Evolutionary conservation across 2,797 vertebrate genomes (phyloP), one percentile per base, ranked within the genome.

Genomic region (Pygocentrus nattereri): DNA sequence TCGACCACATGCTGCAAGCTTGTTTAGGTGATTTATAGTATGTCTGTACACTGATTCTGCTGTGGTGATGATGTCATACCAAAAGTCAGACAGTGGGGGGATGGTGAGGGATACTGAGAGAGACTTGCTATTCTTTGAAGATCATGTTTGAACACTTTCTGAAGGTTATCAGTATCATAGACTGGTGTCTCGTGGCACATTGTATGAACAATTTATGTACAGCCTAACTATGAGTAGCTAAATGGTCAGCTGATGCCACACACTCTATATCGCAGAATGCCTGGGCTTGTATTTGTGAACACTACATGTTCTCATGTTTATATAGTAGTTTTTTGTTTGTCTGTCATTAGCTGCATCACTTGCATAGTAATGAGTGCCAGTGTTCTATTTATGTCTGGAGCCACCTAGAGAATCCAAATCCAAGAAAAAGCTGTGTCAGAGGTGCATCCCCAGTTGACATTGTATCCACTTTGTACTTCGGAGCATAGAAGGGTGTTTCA

Each of bases 21-120:
- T 80, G 49, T 54, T n/a, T 74, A 34, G 10, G 38, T 56, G 47
- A 52, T 58, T 58, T 75, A 27, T 38, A 41, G 30, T 62, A 62
- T 5, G 49, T 56, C 38, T 47, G 70, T 58, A 15, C 61, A 6
- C 34, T 44, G 21, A 72, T 56, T 62, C 64, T 47, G 10, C 49
- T 62, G 23, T 64, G 69, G 19, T 47, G 44, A 56, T 80, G 70
- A 71, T 80, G 58, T 78, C 69, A 75, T 80, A 38, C 2, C n/a
- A 11, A 7, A 71, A 77, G 47, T 31, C 52, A 78, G 68, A 34
- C 30, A 0, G 44, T 38, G 19, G 30, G 27, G 70, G 70, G 49
- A 71, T 52, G 68, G 49, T 72, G 23, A 23, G 50, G 30, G 30
- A 56, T 18, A 54, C 49, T 15, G 16, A 18, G 25, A 16, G n/a